phyloP scores from a whole-genome alignment of 2,797 vertebrate species.

The Scleropages formosus region DNA sequence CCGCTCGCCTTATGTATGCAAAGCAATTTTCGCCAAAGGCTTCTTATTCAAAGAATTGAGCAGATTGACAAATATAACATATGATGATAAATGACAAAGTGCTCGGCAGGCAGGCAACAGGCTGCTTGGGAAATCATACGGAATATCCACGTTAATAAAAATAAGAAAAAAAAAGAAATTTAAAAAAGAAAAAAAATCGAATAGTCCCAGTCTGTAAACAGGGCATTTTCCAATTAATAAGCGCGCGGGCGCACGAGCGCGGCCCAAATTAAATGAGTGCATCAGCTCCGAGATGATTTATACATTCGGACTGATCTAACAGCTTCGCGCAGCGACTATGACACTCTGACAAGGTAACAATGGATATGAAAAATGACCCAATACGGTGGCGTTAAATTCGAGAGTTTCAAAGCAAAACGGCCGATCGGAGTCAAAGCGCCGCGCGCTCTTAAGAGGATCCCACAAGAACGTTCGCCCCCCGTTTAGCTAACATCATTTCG shows the following conservation, averaged over 20 bases:
- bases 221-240: conserved; percentile 80
- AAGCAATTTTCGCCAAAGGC: conserved; percentile 79
- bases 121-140: conserved; percentile 83
- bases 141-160: conserved; percentile 82
- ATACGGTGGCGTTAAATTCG: conserved; percentile 71
- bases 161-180: conserved; percentile 68
- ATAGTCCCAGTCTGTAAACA: conserved; percentile 71
- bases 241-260: conserved; percentile 69
- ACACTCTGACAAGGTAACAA: conserved; percentile 87
- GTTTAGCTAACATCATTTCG: conserved; percentile 65
- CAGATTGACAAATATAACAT: conserved; percentile 84
- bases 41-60: conserved; percentile 79
- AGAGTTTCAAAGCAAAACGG: conserved; percentile 76
- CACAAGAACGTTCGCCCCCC: conserved; percentile 57
- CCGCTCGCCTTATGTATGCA: conserved; percentile 59
- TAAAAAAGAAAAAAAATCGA: conserved; percentile 34
- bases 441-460: conserved; percentile 49
- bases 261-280: conserved; percentile 80
- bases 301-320: conserved; percentile 82
- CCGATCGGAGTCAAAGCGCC: conserved; percentile 55
- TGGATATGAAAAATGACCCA: conserved; percentile 93
- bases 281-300: conserved; percentile 83
- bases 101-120: conserved; percentile 65
- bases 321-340: conserved; percentile 77
- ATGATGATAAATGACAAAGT: conserved; percentile 94